phyloP scores from a whole-genome alignment of 2,113 vertebrate genomes.

The Neolamprologus variostigma region DNA sequence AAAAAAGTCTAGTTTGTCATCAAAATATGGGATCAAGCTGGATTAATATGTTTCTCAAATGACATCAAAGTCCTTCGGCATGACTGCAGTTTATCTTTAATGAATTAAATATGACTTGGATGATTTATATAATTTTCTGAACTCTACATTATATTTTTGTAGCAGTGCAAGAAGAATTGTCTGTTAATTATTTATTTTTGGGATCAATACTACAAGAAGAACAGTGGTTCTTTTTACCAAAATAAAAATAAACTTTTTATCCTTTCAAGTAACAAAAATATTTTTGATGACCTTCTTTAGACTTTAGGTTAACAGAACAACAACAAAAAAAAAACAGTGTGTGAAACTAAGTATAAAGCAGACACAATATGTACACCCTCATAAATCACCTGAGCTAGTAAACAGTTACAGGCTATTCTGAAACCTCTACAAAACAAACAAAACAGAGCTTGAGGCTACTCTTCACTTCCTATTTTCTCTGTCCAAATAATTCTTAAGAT shows the following conservation, averaged over 20 bases:
- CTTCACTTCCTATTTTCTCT: neutral
- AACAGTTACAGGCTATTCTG: neutral
- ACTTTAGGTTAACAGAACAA: neutral
- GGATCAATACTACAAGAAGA: neutral
- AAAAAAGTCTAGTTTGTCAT: conserved; percentile 11
- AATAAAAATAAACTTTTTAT: neutral
- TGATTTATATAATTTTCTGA: neutral
- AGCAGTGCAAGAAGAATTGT: neutral
- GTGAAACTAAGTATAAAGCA: neutral
- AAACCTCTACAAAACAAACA: conserved; percentile 4
- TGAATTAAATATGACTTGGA: neutral
- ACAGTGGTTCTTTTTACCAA: neutral
- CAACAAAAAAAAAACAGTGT: neutral
- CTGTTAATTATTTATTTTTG: neutral
- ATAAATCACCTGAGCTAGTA: neutral
- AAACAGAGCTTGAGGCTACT: neutral
- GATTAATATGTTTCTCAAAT: conserved; percentile 18
- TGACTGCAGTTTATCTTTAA: neutral
- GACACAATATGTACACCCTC: neutral
- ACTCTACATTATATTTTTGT: neutral
- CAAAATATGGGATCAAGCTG: conserved; percentile 21
- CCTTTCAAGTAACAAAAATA: neutral
- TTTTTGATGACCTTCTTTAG: neutral
- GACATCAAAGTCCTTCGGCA: neutral
- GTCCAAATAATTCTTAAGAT: neutral